These are phyloP conservation scores for Trachemys scripta DNA, from an alignment of 2,113 vertebrate genomes.

Conservation along the genomic window DNA sequence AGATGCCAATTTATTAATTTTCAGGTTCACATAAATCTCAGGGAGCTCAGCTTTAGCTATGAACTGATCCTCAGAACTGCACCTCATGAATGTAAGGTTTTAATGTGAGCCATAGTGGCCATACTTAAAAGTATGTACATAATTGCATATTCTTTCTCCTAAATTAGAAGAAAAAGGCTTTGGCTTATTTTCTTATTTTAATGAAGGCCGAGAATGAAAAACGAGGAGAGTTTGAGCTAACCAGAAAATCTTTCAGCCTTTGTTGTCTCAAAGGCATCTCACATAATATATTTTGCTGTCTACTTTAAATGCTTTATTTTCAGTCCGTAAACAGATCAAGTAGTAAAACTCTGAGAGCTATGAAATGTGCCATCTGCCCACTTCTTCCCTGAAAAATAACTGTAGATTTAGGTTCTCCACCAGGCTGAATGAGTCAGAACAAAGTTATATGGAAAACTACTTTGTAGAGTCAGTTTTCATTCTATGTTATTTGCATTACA, in stretches of 20 bases:
- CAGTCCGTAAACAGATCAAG: neutral
- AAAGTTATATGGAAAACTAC: neutral
- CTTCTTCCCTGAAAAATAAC: neutral
- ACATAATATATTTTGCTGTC: neutral
- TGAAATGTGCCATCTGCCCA: neutral
- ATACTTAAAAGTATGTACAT: neutral
- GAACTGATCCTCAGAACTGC: neutral
- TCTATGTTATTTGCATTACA: neutral
- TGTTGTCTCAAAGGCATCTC: neutral
- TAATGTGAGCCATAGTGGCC: constrained; percentile 40
- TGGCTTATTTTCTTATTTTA: neutral
- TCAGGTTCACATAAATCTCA: constrained; percentile 55
- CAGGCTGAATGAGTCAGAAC: neutral
- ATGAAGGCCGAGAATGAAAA: neutral
- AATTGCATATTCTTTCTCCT: constrained; percentile 25
- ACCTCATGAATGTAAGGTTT: constrained; percentile 33
- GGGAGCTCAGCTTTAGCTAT: constrained; percentile 25
- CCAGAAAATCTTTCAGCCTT: neutral
- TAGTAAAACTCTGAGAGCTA: neutral
- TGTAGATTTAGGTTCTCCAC: neutral
- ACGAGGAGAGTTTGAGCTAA: neutral
- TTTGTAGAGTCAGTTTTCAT: neutral
- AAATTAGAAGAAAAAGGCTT: constrained; percentile 10
- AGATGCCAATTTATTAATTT: constrained; percentile 67
- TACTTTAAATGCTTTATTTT: neutral